Conservation (phyloP, 2,797 vertebrate genomes). For the Acestrorhynchus altus region DNA sequence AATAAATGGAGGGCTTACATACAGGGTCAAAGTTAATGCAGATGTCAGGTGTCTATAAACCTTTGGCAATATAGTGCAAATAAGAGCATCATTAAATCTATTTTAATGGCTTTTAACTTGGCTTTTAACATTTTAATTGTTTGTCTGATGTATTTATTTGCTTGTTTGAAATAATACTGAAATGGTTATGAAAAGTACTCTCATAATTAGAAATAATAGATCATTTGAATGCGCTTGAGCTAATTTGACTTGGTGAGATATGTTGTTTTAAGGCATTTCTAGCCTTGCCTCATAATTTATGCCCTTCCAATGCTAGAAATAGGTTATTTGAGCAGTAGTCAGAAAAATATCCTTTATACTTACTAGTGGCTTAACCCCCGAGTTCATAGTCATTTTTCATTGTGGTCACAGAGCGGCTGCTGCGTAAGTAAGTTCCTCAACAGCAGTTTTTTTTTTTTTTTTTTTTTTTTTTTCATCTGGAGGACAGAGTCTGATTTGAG, state of each 20-base stretch:
- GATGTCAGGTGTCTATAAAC: too few relatives aligned
- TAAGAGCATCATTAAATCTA: too few relatives aligned
- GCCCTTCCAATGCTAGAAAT: constrained; percentile 41
- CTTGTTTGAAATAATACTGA: too few relatives aligned
- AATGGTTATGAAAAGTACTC: background rate
- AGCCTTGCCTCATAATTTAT: constrained; percentile 19
- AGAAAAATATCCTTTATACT: constrained; percentile 44
- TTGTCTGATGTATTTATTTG: too few relatives aligned
- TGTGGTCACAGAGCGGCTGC: constrained; percentile 9
- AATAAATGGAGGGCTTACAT: too few relatives aligned
- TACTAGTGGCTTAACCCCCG: constrained; percentile 46
- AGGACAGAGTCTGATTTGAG: constrained; percentile 6
- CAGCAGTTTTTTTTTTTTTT: constrained; percentile 20
- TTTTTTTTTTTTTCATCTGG: background rate
- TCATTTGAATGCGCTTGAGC: too few relatives aligned
- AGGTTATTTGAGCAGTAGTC: constrained; percentile 30
- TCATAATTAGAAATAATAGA: background rate
- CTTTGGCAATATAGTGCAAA: too few relatives aligned
- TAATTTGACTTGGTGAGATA: background rate
- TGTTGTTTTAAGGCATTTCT: background rate
- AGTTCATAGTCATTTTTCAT: constrained; percentile 50
- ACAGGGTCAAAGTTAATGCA: too few relatives aligned
- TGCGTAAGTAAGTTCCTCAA: constrained; percentile 34
- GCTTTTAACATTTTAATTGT: too few relatives aligned
- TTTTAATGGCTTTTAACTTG: too few relatives aligned